A percentile compares a stretch with the other conserved stretches of the same genome.
Evolutionary conservation across 2,113 vertebrate species (phyloP).

Genomic region (Heterocephalus glaber): DNA sequence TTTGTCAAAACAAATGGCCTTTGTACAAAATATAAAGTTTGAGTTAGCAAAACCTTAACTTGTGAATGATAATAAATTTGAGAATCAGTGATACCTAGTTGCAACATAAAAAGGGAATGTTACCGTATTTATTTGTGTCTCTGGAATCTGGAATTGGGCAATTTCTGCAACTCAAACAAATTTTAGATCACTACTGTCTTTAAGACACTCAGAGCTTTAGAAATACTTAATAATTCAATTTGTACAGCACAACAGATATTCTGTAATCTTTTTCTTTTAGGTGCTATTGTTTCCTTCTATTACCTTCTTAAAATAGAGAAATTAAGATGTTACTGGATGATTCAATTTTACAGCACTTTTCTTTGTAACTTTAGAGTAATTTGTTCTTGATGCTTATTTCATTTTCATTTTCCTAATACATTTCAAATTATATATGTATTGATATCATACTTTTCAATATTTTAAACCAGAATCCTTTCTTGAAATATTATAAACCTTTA

Average conservation of each 20-base stretch:
- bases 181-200: not conserved
- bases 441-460: constrained; percentile 10
- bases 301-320: constrained; percentile 3
- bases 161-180: constrained; percentile 3
- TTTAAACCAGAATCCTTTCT: constrained; percentile 35
- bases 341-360: constrained; percentile 20
- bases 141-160: not conserved
- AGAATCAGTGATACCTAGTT: constrained; percentile 29
- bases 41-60: not conserved
- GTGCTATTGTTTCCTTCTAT: not conserved
- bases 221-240: constrained; percentile 21
- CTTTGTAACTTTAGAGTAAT: constrained; percentile 33
- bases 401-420: not conserved
- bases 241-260: not conserved
- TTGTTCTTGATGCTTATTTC: not conserved
- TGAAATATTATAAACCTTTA: not conserved
- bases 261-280: not conserved
- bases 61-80: not conserved
- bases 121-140: not conserved
- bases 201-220: not conserved
- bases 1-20: constrained; percentile 36
- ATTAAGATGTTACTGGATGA: not conserved
- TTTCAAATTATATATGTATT: constrained; percentile 2
- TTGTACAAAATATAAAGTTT: constrained; percentile 24
- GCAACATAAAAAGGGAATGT: constrained; percentile 7